Evolutionary conservation across 2,888 invertebrate species (phyloP).

Genomic region (Phortica magna): DNA sequence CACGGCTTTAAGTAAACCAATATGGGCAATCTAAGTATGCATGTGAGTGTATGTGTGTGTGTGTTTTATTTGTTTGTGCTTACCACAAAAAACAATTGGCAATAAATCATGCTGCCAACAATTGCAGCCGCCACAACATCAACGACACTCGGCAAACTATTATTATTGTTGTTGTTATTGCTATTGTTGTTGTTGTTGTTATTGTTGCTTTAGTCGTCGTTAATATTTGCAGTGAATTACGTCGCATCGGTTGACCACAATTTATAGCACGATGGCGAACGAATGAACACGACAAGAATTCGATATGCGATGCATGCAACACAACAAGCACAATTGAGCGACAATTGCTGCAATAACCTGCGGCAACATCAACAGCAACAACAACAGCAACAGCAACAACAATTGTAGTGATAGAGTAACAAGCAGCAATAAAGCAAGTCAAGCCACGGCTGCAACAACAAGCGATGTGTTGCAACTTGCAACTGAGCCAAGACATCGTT

Average conservation of each 20-base stretch:
- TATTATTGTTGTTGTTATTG: not conserved
- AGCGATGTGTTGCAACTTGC: slow-evolving; percentile 12
- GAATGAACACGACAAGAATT: slow-evolving; percentile 52
- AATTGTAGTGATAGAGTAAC: not conserved
- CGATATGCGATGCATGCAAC: slow-evolving; percentile 50
- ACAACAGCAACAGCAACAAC: not conserved
- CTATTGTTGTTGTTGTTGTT: not conserved
- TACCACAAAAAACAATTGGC: slow-evolving; percentile 56
- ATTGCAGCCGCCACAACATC: slow-evolving; percentile 27
- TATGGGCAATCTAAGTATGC: not conserved
- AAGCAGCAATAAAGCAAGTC: not conserved
- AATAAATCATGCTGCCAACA: slow-evolving; percentile 57
- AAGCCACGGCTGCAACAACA: not conserved
- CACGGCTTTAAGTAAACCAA: slow-evolving; percentile 22
- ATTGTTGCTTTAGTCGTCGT: slow-evolving; percentile 55
- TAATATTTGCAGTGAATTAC: slow-evolving; percentile 69
- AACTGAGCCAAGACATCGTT: not conserved
- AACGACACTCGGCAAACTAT: not conserved
- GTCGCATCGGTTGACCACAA: slow-evolving; percentile 71
- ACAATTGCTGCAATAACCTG: slow-evolving; percentile 27
- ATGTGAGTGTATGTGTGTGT: slow-evolving; percentile 1
- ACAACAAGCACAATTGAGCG: not conserved
- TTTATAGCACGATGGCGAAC: slow-evolving; percentile 61
- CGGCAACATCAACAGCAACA: slow-evolving; percentile 4
- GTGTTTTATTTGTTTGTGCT: not conserved